Conservation (phyloP, 2,888 invertebrate species). For the Itoplectis maculator region DNA sequence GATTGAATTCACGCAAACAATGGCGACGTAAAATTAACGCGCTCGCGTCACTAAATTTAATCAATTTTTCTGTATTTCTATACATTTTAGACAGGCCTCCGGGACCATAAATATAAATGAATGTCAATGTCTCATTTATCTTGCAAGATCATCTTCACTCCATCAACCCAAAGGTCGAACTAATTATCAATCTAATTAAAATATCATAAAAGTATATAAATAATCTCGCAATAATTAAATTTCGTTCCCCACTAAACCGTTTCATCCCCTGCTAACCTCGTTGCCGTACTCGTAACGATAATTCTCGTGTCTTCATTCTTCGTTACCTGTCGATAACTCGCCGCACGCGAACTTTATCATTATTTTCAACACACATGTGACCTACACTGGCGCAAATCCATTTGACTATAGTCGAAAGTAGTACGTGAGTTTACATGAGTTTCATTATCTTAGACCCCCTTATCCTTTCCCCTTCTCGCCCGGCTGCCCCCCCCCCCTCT, state of each 20-base stretch:
- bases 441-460: conserved; percentile 1
- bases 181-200: neutral
- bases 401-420: conserved; percentile 21
- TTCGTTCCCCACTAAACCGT: no score
- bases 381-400: neutral
- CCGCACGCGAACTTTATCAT: neutral
- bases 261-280: neutral
- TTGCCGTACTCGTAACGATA: neutral
- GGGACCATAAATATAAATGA: neutral
- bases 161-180: neutral
- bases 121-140: conserved; percentile 2
- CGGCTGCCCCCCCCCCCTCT: neutral
- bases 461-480: neutral
- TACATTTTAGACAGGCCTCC: neutral
- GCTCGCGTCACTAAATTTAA: neutral
- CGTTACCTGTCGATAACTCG: conserved; percentile 4
- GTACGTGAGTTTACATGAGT: conserved; percentile 19
- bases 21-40: no score
- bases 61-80: neutral
- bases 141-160: neutral
- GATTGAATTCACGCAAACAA: no score
- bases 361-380: neutral
- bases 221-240: no score
- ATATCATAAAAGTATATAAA: no score
- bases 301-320: conserved; percentile 14